Conservation (phyloP, 2,888 invertebrate genomes). For the Coleophora flavipennella region DNA sequence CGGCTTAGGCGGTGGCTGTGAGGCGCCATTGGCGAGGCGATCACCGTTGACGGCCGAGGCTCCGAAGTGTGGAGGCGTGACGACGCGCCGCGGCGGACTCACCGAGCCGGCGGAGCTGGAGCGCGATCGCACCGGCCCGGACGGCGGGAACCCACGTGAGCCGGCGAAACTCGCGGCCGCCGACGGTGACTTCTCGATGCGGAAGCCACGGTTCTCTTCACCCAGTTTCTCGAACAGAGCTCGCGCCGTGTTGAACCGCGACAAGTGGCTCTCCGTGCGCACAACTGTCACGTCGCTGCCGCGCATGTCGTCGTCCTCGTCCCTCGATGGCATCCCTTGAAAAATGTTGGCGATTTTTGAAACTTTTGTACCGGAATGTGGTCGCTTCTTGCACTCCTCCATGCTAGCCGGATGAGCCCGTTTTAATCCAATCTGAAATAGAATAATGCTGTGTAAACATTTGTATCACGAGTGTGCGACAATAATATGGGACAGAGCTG, state of each 20-base stretch:
- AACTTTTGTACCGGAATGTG: conserved; percentile 83
- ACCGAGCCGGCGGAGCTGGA: conserved; percentile 80
- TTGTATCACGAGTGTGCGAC: conserved; percentile 21
- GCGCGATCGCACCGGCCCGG: conserved; percentile 73
- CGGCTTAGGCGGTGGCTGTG: conserved; percentile 61
- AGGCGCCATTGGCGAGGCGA: conserved; percentile 57
- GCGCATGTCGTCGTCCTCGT: conserved; percentile 64
- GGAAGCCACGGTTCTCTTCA: conserved; percentile 77
- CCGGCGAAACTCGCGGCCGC: conserved; percentile 71
- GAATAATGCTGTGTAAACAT: conserved; percentile 27
- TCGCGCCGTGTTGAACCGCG: conserved; percentile 92
- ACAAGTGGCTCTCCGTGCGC: conserved; percentile 89
- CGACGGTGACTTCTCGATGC: conserved; percentile 73
- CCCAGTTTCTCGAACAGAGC: conserved; percentile 93
- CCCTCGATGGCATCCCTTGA: conserved; percentile 78
- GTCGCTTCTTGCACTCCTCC: conserved; percentile 77
- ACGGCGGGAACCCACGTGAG: conserved; percentile 63
- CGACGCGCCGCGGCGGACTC: conserved; percentile 69
- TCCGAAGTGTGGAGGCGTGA: conserved; percentile 60
- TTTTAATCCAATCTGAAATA: conserved; percentile 67
- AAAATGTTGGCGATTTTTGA: conserved; percentile 94
- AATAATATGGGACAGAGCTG: conserved; percentile 38
- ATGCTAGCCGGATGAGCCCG: conserved; percentile 71
- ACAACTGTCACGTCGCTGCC: conserved; percentile 80
- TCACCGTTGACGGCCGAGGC: conserved; percentile 50